Percentiles rank a stretch among this genome's conserved stretches.
phyloP scores from a whole-genome alignment of 1,140 invertebrate species.

The Coboldia fuscipes region DNA sequence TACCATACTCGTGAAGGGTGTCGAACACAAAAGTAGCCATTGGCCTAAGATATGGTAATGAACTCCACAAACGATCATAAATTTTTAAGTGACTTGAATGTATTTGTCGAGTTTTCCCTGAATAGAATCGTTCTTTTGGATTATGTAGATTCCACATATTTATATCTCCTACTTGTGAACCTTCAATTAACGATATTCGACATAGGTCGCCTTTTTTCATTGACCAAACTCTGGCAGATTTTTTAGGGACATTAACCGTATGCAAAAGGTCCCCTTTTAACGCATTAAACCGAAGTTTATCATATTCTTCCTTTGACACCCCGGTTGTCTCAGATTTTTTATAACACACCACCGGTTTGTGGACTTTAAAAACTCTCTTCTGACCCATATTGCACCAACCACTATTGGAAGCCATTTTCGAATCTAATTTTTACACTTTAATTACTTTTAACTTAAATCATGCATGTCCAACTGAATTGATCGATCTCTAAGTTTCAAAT shows the following conservation, averaged over 20 bases:
- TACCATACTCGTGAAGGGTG: conserved; percentile 20
- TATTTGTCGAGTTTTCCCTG: conserved; percentile 25
- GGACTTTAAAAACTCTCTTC: too few relatives aligned
- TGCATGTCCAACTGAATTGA: too few relatives aligned
- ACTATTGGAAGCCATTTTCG: too few relatives aligned
- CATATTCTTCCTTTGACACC: conserved; percentile 15
- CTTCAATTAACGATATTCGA: conserved; percentile 19
- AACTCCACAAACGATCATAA: conserved; percentile 25
- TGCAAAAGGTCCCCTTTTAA: conserved; percentile 13
- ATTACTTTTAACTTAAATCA: too few relatives aligned
- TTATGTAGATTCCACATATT: conserved; percentile 27
- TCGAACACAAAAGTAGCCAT: conserved; percentile 26
- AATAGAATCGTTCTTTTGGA: conserved; percentile 22
- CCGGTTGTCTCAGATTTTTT: conserved; percentile 15
- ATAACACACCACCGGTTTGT: conserved; percentile 21
- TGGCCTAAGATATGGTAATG: conserved; percentile 23
- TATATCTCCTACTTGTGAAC: conserved; percentile 23
- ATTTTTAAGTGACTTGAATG: conserved; percentile 21
- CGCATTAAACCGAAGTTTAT: conserved; percentile 14
- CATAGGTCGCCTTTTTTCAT: conserved; percentile 20
- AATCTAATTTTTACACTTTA: too few relatives aligned
- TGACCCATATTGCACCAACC: too few relatives aligned
- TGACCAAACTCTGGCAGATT: conserved; percentile 17
- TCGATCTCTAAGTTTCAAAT: too few relatives aligned
- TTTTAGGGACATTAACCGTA: conserved; percentile 18